Conservation (phyloP, 2,888 invertebrate species). For the Oscheius sp. region DNA sequence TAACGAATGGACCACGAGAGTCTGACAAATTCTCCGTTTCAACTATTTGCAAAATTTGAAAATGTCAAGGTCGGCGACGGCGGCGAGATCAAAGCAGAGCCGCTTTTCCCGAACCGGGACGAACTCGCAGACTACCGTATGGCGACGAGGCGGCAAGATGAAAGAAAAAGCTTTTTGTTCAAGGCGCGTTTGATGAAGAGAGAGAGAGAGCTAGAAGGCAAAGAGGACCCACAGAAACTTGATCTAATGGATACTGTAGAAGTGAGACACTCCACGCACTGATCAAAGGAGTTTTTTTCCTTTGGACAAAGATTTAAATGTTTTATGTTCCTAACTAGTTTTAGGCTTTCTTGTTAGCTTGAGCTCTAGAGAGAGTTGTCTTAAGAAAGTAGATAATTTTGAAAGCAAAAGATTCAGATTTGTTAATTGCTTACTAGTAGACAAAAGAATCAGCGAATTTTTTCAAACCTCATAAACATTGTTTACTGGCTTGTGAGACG, state of each 20-base stretch:
- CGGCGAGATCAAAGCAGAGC: neutral
- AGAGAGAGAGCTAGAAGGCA: neutral
- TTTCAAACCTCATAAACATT: neutral
- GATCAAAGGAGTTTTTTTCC: too few relatives aligned
- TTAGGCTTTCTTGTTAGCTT: too few relatives aligned
- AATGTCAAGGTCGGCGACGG: neutral
- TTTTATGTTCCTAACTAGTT: too few relatives aligned
- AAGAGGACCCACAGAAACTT: neutral
- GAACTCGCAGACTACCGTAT: conserved; percentile 10
- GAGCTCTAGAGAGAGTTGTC: too few relatives aligned
- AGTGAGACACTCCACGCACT: too few relatives aligned
- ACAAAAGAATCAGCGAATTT: too few relatives aligned
- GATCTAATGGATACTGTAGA: neutral
- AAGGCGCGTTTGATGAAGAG: neutral
- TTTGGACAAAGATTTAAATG: too few relatives aligned
- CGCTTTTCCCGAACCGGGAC: conserved; percentile 16
- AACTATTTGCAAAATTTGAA: conserved; percentile 7
- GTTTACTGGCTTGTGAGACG: neutral
- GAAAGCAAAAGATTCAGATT: too few relatives aligned
- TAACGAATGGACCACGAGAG: neutral
- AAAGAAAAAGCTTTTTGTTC: conserved; percentile 11
- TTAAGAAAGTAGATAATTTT: too few relatives aligned
- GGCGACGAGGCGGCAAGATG: conserved; percentile 16
- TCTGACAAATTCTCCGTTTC: neutral
- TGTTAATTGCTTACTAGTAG: too few relatives aligned